Base-by-base conservation (phyloP, 2,888 invertebrate genomes). In the Netelia inedita region DNA sequence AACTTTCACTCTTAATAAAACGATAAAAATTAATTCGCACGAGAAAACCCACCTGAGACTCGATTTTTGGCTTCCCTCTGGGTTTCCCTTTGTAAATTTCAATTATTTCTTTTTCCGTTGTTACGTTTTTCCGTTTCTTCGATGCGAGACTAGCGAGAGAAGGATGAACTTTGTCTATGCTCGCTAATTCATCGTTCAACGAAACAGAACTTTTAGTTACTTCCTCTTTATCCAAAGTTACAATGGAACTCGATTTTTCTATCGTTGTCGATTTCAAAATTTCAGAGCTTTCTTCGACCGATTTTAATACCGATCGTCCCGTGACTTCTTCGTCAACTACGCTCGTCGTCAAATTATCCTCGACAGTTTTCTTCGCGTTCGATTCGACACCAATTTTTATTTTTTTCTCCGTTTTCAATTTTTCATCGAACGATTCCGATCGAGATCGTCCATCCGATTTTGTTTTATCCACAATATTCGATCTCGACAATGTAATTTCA, bases 41-140 rank as follows among this genome's bases (percentile, higher is more conserved):
- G 8, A 46, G 14, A 41, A 72, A 55, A 79, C 63, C 23, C 16
- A 82, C 82, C 63, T 43, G 21, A n/a, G 71, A 61, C 41, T 73
- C 43, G 9, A 61, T 46, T 23, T 57, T 59, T 16, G 69, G 11
- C 35, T 79, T 72, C 10, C 43, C 61, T 46, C 55, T 79, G 2
- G 19, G 59, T 19, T 74, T 16, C 23, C n/a, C 19, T 75, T 85
- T 82, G 19, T 79, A 82, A 79, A 85, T 75, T 79, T 82, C 79
- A n/a, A 75, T 46, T 1, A 75, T 59, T 11, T 61, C 66, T 35
- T 85, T 66, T 1, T 72, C 72, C 19, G 35, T 61, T 0, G 66
- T 16, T 16, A 35, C n/a, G 11, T 55, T 41, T 16, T 59, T 28
- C 16, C 43, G 65, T 43, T 75, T 53, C 21, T 21, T 59, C 10